These are phyloP conservation scores for Xiphophorus maculatus DNA, from an alignment of 2,113 vertebrate species.

Conservation along the genomic window DNA sequence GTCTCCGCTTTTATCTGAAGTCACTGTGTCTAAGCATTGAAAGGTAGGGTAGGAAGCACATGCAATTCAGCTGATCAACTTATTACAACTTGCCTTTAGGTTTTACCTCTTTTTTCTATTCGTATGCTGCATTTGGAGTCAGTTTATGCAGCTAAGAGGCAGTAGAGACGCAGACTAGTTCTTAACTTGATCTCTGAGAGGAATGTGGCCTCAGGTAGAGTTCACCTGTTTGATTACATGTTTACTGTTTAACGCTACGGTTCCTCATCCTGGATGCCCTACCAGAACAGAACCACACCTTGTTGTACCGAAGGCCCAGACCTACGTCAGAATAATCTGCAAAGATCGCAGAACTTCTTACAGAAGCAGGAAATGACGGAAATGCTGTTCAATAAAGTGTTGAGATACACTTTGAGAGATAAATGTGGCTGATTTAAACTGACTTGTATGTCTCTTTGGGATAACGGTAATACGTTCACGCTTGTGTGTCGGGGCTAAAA, in stretches of 20 bases:
- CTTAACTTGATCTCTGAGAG: constrained; percentile 58
- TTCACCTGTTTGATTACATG: constrained; percentile 61
- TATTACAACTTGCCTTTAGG: constrained; percentile 49
- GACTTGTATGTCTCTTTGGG: neutral
- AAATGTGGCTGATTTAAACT: neutral
- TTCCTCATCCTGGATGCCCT: constrained; percentile 21
- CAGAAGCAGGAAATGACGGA: constrained; percentile 15
- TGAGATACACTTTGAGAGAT: neutral
- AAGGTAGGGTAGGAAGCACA: constrained; percentile 42
- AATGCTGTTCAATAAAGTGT: constrained; percentile 5
- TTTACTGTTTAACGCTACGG: constrained; percentile 41
- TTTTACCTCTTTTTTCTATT: constrained; percentile 59
- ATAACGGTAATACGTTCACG: neutral
- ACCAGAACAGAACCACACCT: constrained; percentile 13
- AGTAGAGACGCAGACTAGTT: constrained; percentile 33
- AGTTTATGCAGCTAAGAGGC: constrained; percentile 43
- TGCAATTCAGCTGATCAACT: constrained; percentile 68
- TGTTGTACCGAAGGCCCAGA: constrained; percentile 15
- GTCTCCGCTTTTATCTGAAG: constrained; percentile 62
- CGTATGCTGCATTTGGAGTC: constrained; percentile 40
- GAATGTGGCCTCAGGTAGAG: constrained; percentile 56
- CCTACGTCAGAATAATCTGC: constrained; percentile 5
- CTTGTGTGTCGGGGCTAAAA: neutral
- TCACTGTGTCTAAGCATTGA: constrained; percentile 57
- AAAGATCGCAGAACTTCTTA: neutral